Percentiles rank a stretch among this genome's conserved stretches.
phyloP scores from a whole-genome alignment of 2,797 vertebrate genomes.

The Melopsittacus undulatus region DNA sequence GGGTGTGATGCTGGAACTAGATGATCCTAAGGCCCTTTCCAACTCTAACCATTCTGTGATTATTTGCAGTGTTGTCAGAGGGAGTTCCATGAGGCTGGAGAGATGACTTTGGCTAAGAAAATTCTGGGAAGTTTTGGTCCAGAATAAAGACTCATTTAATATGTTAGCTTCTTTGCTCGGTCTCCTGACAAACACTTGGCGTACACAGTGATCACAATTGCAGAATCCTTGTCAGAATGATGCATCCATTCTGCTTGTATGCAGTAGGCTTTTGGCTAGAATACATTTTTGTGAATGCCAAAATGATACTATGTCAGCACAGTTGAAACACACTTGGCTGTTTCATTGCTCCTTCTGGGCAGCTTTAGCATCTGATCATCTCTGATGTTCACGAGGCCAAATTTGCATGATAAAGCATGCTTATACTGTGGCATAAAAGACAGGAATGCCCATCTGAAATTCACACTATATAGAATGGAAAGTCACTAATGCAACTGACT shows the following conservation, averaged over 20 bases:
- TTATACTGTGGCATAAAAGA: not conserved
- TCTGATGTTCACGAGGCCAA: not conserved
- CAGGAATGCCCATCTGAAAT: not conserved
- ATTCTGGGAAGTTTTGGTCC: not conserved
- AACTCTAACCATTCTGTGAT: not conserved
- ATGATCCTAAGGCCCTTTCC: not conserved
- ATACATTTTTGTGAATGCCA: not conserved
- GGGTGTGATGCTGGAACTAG: not conserved
- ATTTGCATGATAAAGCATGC: not conserved
- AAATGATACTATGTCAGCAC: not conserved
- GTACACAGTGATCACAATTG: not conserved
- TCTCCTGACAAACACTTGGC: not conserved
- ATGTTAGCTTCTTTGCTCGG: not conserved
- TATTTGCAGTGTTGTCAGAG: not conserved
- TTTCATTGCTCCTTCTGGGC: not conserved
- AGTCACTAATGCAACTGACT: not conserved
- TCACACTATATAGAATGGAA: not conserved
- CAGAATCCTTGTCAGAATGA: not conserved
- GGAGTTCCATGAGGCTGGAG: rapidly evolving
- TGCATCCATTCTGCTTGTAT: slow-evolving; percentile 24
- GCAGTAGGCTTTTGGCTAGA: not conserved
- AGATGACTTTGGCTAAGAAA: not conserved
- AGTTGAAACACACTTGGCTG: not conserved
- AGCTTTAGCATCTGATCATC: not conserved
- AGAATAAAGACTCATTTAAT: not conserved